phyloP scores from a whole-genome alignment of 1,140 invertebrate species.

The Drosophila cardini region DNA sequence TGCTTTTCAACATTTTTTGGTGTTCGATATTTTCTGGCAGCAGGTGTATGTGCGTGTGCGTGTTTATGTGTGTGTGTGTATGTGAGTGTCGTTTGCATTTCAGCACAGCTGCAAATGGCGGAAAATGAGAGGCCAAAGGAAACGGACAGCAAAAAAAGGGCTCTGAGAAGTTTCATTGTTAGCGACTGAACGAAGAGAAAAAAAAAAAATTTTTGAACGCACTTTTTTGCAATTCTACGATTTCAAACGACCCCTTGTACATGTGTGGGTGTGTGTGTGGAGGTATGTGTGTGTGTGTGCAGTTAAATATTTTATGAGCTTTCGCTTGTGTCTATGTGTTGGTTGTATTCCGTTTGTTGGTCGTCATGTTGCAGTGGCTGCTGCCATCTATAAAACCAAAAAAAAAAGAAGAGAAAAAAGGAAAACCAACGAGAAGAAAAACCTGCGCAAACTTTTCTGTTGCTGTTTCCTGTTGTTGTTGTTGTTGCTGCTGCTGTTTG shows the following conservation, averaged over 20 bases:
- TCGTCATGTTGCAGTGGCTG: slow-evolving; percentile 55
- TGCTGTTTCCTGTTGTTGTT: slow-evolving; percentile 44
- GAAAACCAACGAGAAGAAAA: slow-evolving; percentile 14
- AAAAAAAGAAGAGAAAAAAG: slow-evolving; percentile 4
- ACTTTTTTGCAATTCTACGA: slow-evolving; percentile 45
- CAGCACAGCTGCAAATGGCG: slow-evolving; percentile 63
- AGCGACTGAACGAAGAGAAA: slow-evolving; percentile 36
- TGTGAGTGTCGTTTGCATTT: slow-evolving; percentile 56
- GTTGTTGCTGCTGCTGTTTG: slow-evolving; percentile 22
- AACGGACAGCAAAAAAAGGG: slow-evolving; percentile 22
- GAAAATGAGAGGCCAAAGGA: slow-evolving; percentile 63
- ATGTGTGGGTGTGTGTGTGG: slow-evolving; percentile 1
- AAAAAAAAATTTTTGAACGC: slow-evolving; percentile 55
- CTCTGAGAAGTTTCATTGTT: slow-evolving; percentile 54
- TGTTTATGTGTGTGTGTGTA: slow-evolving; percentile 10
- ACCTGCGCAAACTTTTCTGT: slow-evolving; percentile 63
- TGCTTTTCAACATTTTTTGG: slow-evolving; percentile 16
- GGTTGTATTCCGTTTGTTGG: slow-evolving; percentile 52
- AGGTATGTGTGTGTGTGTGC: slow-evolving; percentile 17
- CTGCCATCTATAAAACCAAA: slow-evolving; percentile 16
- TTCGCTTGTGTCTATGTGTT: slow-evolving; percentile 20
- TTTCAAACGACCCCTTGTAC: slow-evolving; percentile 44
- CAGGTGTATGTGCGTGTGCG: slow-evolving; percentile 51
- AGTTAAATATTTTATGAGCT: slow-evolving; percentile 57
- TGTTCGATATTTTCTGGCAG: slow-evolving; percentile 52